Conservation (phyloP, 2,797 vertebrate genomes). For the Hippopotamyrus pictus region DNA sequence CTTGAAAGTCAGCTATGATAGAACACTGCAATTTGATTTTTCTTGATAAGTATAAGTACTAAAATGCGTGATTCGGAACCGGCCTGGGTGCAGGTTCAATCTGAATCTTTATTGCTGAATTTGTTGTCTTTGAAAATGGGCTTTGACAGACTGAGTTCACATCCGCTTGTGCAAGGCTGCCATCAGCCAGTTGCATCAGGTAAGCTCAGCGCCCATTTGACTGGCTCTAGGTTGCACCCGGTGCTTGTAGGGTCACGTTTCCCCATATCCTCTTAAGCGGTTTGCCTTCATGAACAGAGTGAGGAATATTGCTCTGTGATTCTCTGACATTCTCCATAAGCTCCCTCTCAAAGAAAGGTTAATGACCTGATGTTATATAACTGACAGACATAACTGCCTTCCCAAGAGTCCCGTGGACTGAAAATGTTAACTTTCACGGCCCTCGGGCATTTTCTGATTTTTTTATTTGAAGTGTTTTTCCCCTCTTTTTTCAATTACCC, state of each 20-base stretch:
- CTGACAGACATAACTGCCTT: not conserved
- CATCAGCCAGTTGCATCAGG: not conserved
- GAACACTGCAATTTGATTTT: not conserved
- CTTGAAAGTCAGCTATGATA: not conserved
- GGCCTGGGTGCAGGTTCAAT: not conserved
- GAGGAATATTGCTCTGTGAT: not conserved
- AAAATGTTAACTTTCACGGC: not conserved
- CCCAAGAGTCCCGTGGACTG: not conserved
- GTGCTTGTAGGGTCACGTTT: not conserved
- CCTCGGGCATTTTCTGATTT: not conserved
- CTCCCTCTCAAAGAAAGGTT: slow-evolving; percentile 5
- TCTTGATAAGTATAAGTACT: not conserved
- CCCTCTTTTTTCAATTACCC: not conserved
- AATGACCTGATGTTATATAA: slow-evolving; percentile 4
- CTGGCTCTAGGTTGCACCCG: not conserved
- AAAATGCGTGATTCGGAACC: not conserved
- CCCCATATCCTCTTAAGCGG: not conserved
- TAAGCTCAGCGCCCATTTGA: not conserved
- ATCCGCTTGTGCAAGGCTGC: not conserved
- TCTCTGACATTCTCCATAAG: not conserved
- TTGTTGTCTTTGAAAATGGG: not conserved
- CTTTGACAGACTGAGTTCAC: not conserved
- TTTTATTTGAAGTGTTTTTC: not conserved
- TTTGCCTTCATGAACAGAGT: not conserved
- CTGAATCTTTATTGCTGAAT: not conserved